These are phyloP conservation scores for Cantharis rustica DNA, from an alignment of 2,888 invertebrate genomes.

Conservation along the genomic window DNA sequence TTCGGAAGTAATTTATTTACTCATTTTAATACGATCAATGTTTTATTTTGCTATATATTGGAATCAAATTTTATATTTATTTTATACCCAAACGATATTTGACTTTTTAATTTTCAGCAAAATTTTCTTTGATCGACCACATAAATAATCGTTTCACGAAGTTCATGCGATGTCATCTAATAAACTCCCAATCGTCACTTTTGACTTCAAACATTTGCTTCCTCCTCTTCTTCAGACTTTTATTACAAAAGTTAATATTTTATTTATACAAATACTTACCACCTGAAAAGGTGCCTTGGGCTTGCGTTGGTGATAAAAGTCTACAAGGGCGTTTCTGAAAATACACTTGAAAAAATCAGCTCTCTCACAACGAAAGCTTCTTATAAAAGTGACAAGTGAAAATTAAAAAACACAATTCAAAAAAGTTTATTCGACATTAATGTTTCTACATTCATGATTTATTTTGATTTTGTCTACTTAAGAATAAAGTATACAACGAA, in stretches of 20 bases:
- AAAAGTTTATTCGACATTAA: conserved; percentile 1
- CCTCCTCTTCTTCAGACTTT: not conserved
- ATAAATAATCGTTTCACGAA: not conserved
- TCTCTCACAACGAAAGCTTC: not conserved
- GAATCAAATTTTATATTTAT: not conserved
- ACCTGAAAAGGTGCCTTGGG: not conserved
- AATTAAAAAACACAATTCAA: not conserved
- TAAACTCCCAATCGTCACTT: not conserved
- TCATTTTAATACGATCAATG: not conserved
- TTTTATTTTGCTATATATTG: not conserved
- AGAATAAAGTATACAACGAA: not conserved
- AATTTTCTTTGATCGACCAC: not conserved
- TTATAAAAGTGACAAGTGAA: not conserved
- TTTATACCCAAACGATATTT: not conserved
- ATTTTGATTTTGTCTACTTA: not conserved
- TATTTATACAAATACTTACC: not conserved
- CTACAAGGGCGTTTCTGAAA: not conserved
- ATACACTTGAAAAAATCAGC: not conserved
- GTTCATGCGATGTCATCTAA: not conserved
- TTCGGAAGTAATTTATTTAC: not conserved
- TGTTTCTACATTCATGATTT: conserved; percentile 2
- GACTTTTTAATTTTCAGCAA: not conserved
- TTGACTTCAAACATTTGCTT: not conserved
- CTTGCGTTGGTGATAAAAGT: not conserved
- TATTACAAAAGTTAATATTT: not conserved